Evolutionary conservation across 2,888 invertebrate species (phyloP).

Genomic region (Chymomyza fuscimana): DNA sequence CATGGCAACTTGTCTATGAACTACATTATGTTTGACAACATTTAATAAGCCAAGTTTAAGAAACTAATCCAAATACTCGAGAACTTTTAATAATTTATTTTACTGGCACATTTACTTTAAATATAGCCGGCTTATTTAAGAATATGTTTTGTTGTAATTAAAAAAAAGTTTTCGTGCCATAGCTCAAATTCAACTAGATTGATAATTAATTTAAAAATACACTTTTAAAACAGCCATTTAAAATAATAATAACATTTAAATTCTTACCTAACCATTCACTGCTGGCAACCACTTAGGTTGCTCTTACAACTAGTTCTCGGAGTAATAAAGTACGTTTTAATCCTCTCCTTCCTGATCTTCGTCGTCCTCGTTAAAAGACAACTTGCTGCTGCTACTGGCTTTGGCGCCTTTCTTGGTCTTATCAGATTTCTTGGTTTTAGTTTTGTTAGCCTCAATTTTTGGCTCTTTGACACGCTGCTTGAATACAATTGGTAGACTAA

Average conservation of each 20-base stretch:
- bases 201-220: no score
- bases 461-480: slow-evolving; percentile 60
- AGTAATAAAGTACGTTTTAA: slow-evolving; percentile 20
- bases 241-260: neutral
- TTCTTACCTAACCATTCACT: slow-evolving; percentile 18
- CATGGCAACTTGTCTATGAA: no score
- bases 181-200: no score
- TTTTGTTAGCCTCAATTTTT: slow-evolving; percentile 29
- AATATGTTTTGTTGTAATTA: no score
- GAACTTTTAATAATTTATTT: no score
- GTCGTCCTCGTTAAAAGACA: slow-evolving; percentile 81
- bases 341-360: slow-evolving; percentile 75
- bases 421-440: slow-evolving; percentile 34
- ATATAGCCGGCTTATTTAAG: no score
- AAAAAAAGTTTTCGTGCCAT: no score
- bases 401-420: slow-evolving; percentile 64
- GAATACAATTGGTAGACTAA: slow-evolving; percentile 83
- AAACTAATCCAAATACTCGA: no score
- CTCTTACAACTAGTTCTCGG: neutral
- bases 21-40: no score
- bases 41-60: no score
- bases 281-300: neutral
- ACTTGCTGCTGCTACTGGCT: slow-evolving; percentile 62
- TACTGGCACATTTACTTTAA: no score
- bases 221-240: no score